Conservation (phyloP, 2,797 vertebrate species). For the Typhlichthys subterraneus region DNA sequence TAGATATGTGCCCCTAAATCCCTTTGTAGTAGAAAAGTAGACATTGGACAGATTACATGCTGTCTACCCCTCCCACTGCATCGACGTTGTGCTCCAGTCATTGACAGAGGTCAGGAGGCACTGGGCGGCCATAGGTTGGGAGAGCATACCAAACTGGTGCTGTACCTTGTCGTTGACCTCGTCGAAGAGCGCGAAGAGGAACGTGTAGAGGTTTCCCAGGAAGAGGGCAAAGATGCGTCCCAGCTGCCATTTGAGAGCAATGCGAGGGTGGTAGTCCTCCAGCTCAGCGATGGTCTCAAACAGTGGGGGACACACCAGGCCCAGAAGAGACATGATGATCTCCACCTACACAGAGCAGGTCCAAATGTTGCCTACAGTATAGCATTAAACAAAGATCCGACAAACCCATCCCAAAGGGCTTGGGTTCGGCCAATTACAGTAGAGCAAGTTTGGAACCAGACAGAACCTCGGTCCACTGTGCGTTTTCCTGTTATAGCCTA, state of each 20-base stretch:
- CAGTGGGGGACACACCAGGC: constrained; percentile 94
- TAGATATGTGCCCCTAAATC: too few species aligned
- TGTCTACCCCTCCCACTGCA: too few species aligned
- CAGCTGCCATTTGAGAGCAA: constrained; percentile 97
- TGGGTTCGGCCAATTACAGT: too few species aligned
- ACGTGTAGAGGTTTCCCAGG: constrained; percentile 96
- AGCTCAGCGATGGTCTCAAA: constrained; percentile 96
- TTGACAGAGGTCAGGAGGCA: too few species aligned
- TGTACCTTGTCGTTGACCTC: constrained; percentile 93
- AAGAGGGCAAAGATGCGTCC: constrained; percentile 97
- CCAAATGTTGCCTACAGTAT: neutral
- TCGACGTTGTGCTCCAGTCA: too few species aligned
- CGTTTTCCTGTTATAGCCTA: too few species aligned
- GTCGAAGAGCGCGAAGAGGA: constrained; percentile 94
- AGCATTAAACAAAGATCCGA: neutral
- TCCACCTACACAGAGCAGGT: constrained; percentile 80
- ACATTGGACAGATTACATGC: too few species aligned
- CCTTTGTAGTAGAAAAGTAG: too few species aligned
- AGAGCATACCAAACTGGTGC: neutral
- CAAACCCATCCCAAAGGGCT: too few species aligned
- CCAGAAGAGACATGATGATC: constrained; percentile 96
- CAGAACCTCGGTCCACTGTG: too few species aligned
- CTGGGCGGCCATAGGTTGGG: too few species aligned
- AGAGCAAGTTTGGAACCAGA: too few species aligned
- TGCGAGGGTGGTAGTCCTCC: constrained; percentile 96